Conservation (phyloP, 2,797 vertebrate genomes). For the Okamejei kenojei region DNA sequence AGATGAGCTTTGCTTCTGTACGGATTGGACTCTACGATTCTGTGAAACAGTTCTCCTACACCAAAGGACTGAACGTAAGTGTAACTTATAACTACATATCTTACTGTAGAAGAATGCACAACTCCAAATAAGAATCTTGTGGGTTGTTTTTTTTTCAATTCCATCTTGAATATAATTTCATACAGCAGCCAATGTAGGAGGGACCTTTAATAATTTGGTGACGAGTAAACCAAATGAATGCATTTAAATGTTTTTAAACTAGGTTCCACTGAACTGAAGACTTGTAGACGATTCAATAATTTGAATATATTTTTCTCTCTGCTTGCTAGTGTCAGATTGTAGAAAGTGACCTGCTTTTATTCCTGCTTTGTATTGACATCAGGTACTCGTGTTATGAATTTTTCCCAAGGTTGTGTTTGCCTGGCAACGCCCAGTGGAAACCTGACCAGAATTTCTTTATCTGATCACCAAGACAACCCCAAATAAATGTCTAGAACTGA, state of each 20-base stretch:
- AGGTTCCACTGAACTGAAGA: not conserved
- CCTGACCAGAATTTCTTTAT: not conserved
- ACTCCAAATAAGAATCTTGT: not conserved
- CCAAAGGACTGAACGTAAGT: constrained; percentile 83
- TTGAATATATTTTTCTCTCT: not conserved
- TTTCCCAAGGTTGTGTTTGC: no score
- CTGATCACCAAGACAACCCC: not conserved
- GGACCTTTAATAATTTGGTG: not conserved
- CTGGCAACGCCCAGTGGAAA: not conserved
- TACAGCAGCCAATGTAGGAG: not conserved
- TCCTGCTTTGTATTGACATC: not conserved
- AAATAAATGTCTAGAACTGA: no score
- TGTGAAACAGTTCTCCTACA: constrained; percentile 92
- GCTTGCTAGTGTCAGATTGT: not conserved
- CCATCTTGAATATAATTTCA: not conserved
- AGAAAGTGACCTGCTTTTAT: not conserved
- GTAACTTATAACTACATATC: not conserved
- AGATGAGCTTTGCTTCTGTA: constrained; percentile 94
- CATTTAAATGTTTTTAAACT: not conserved
- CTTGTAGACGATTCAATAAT: not conserved
- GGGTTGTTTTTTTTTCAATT: not conserved
- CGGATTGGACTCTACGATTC: constrained; percentile 93
- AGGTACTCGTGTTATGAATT: not conserved
- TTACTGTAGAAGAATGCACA: not conserved
- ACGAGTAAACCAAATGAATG: not conserved